These are phyloP conservation scores for Trachymyrmex septentrionalis DNA, from an alignment of 1,140 invertebrate species.

Conservation along the genomic window DNA sequence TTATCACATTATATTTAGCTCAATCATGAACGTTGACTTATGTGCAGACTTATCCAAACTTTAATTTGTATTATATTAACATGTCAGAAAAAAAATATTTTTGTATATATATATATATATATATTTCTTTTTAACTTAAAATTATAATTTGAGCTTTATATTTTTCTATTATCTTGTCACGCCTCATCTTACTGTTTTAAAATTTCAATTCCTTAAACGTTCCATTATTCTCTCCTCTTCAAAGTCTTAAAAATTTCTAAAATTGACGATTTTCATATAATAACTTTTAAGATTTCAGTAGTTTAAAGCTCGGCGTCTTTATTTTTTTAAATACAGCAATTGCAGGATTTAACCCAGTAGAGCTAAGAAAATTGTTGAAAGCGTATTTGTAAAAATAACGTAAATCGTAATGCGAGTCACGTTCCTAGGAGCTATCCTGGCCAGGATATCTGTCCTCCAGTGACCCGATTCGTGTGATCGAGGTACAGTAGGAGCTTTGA, in stretches of 20 bases:
- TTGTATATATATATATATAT: neutral
- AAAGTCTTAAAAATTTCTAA: neutral
- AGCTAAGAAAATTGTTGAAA: conserved; percentile 33
- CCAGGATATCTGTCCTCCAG: conserved; percentile 52
- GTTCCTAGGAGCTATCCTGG: conserved; percentile 37
- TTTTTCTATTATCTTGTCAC: neutral
- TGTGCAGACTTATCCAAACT: neutral
- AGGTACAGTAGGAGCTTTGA: conserved; percentile 14
- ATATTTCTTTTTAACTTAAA: neutral
- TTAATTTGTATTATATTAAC: conserved; percentile 14
- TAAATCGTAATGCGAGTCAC: conserved; percentile 37
- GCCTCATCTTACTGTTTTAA: neutral
- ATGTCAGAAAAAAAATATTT: neutral
- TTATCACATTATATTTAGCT: conserved; percentile 19
- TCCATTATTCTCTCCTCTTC: neutral
- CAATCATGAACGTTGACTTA: conserved; percentile 26
- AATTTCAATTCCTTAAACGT: neutral
- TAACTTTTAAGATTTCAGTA: neutral
- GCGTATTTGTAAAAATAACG: conserved; percentile 46
- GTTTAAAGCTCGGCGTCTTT: neutral
- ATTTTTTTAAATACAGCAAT: neutral
- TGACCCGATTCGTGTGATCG: conserved; percentile 58
- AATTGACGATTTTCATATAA: neutral
- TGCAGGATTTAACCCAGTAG: neutral
- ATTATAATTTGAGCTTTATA: neutral